Percentiles rank a stretch among this genome's conserved stretches.
phyloP scores from a whole-genome alignment of 2,797 vertebrate species.

The Hoplostethus mediterraneus region DNA sequence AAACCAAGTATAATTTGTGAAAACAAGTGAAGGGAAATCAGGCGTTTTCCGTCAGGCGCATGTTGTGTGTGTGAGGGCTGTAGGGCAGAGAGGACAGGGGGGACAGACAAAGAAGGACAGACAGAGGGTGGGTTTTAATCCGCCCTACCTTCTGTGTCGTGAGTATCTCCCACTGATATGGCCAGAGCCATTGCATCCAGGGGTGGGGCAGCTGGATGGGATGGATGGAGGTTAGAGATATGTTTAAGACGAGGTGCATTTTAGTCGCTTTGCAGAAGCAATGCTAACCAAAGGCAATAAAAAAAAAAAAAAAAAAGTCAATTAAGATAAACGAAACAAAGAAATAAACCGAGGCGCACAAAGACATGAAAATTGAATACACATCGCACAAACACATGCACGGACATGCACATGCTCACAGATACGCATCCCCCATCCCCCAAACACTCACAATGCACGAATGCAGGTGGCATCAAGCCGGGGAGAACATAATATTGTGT shows the following conservation, averaged over 20 bases:
- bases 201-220: conserved; percentile 94
- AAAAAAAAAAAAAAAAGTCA: conserved; percentile 34
- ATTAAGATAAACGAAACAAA: conserved; percentile 44
- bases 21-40: neutral
- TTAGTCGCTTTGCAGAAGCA: conserved; percentile 63
- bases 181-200: conserved; percentile 95
- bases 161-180: conserved; percentile 97
- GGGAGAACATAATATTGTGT: conserved; percentile 67
- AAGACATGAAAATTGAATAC: conserved; percentile 54
- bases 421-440: conserved; percentile 10
- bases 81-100: conserved; percentile 18
- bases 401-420: conserved; percentile 36
- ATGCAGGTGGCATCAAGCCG: conserved; percentile 69
- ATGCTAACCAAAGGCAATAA: conserved; percentile 55
- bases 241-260: conserved; percentile 67
- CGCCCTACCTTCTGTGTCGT: conserved; percentile 95
- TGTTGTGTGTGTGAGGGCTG: neutral
- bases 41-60: neutral
- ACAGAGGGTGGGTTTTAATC: conserved; percentile 67
- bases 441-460: conserved; percentile 61
- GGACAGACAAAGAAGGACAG: conserved; percentile 63
- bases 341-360: conserved; percentile 36
- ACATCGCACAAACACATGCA: conserved; percentile 60
- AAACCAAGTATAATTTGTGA: neutral
- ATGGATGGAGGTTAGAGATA: conserved; percentile 81